phyloP scores from a whole-genome alignment of 1,140 invertebrate genomes.

The Euborellia annulipes region DNA sequence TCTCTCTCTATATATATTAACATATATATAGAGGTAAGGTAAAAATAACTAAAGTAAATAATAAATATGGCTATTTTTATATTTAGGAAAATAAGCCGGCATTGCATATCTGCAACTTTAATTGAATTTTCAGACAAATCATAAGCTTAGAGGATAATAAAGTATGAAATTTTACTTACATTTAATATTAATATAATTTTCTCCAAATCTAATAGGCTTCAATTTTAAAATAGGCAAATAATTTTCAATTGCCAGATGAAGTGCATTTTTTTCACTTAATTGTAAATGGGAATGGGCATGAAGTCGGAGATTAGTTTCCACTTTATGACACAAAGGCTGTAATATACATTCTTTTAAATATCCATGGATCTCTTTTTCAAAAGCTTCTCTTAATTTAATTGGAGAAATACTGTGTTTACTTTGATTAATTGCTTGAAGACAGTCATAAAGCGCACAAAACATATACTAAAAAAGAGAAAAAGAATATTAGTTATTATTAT shows the following conservation, averaged over 20 bases:
- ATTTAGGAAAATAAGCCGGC: no score
- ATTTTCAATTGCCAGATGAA: slow-evolving; percentile 28
- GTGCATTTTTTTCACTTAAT: slow-evolving; percentile 61
- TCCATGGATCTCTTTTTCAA: slow-evolving; percentile 24
- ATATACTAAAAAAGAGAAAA: slow-evolving; percentile 41
- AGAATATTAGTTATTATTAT: no score
- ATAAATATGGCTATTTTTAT: no score
- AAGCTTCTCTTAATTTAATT: slow-evolving; percentile 24
- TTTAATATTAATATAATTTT: slow-evolving; percentile 32
- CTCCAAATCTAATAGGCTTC: slow-evolving; percentile 30
- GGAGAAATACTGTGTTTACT: slow-evolving; percentile 24
- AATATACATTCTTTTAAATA: slow-evolving; percentile 29
- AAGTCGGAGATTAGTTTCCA: slow-evolving; percentile 81
- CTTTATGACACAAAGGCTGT: slow-evolving; percentile 61
- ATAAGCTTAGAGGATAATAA: no score
- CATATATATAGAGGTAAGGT: no score
- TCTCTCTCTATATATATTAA: no score
- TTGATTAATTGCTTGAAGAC: slow-evolving; percentile 25
- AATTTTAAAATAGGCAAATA: slow-evolving; percentile 35
- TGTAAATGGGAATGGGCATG: slow-evolving; percentile 83
- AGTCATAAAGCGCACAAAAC: slow-evolving; percentile 45
- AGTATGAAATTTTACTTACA: no score
- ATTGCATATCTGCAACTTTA: no score
- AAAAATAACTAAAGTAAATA: no score
- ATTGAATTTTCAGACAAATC: no score